Base-by-base conservation (phyloP, 2,888 invertebrate genomes). In the Ectemnius lituratus region DNA sequence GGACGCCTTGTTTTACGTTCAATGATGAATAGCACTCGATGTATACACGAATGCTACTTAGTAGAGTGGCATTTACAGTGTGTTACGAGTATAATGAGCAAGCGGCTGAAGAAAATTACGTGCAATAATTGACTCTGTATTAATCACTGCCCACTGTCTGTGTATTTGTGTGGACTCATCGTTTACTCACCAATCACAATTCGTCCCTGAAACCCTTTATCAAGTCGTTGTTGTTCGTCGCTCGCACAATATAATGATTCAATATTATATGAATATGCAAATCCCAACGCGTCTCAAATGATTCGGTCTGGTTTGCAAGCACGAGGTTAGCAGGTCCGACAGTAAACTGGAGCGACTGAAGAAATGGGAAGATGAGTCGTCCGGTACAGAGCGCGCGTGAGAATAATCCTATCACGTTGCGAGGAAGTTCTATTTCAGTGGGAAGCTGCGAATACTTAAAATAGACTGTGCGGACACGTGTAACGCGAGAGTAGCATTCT, bases 401-500 rank as follows among this genome's bases (percentile, higher is more conserved):
- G 52, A 52, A 52, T 52, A 52, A 52, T 52, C n/a, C 52, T 52
- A 52, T 52, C 52, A 13, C 16, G 52, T 52, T 14, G 16, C 52
- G 52, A 52, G 52, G 14, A 52, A 52, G 52, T 52, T 52, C 52
- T 52, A 52, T 52, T 52, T 52, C 16, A 52, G n/a, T 52, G 16
- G 16, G 16, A 16, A 5, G n/a, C 14, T 16, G 52, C 52, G 52
- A 37, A 52, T 52, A 52, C 52, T 52, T 16, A 52, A 52, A 52
- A 52, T 52, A 52, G 52, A 52, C 66, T 65, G 65, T 62, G 62
- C 16, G 27, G 46, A 60, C 37, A 47, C 14, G 64, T 58, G 67
- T 58, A 66, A 75, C 71, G 46, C 47, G 52, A 16, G 14, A 52
- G 16, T 52, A 11, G 16, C 52, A 8, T 8, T 37, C 37, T 37